phyloP scores from a whole-genome alignment of 2,113 vertebrate species.

The Crotalus tigris region DNA sequence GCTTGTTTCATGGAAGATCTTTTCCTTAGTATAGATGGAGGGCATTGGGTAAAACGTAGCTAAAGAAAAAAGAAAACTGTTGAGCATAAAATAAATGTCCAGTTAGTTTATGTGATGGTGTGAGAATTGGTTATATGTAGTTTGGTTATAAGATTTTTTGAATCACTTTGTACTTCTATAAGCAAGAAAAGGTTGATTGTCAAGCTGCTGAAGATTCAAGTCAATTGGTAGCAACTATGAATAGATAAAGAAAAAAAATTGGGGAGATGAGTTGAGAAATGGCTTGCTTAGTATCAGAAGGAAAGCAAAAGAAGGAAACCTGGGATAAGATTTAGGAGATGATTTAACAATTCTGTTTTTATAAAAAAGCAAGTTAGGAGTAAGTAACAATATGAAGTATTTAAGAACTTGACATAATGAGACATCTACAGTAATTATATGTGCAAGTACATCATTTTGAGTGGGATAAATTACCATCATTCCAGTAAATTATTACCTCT shows the following conservation, averaged over 20 bases:
- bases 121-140: background rate
- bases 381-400: background rate
- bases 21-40: constrained; percentile 84
- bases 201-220: background rate
- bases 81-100: background rate
- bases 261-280: background rate
- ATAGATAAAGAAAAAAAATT: background rate
- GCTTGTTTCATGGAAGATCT: constrained; percentile 55
- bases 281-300: background rate
- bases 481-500: background rate
- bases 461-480: background rate
- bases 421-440: background rate
- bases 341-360: background rate
- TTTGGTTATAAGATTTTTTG: background rate
- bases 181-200: background rate
- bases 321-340: background rate
- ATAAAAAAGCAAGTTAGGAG: background rate
- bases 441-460: background rate
- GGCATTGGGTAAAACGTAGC: constrained; percentile 66
- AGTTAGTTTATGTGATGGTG: background rate
- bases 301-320: background rate
- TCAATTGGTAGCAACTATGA: background rate
- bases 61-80: constrained; percentile 1
- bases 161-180: background rate
- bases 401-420: background rate